Conservation (phyloP, 2,113 vertebrate genomes). For the Etia nguti region DNA sequence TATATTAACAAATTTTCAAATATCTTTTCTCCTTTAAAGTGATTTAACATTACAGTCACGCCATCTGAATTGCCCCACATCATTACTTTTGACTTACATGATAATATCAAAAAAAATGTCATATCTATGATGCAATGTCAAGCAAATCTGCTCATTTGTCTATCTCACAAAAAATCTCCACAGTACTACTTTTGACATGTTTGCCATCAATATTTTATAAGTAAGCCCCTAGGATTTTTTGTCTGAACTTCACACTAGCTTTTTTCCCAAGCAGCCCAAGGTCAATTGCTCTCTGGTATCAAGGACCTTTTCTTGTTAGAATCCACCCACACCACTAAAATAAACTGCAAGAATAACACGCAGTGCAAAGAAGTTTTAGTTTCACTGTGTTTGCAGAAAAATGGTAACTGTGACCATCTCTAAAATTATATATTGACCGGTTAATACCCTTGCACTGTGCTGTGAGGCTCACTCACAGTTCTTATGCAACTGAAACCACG, state of each 20-base stretch:
- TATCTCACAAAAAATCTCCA: conserved; percentile 41
- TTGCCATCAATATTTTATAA: conserved; percentile 54
- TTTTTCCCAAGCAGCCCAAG: conserved; percentile 16
- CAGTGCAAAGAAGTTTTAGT: not conserved
- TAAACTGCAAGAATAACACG: not conserved
- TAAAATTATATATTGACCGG: not conserved
- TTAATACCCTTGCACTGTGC: not conserved
- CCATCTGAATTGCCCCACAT: not conserved
- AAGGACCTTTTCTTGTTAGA: conserved; percentile 7
- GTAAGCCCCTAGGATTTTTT: conserved; percentile 9
- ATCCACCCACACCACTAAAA: not conserved
- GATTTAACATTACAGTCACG: conserved; percentile 30
- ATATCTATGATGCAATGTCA: conserved; percentile 62
- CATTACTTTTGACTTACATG: conserved; percentile 35
- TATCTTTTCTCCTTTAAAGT: not conserved
- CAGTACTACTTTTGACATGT: conserved; percentile 52
- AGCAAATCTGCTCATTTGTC: conserved; percentile 67
- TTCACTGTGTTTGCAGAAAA: not conserved
- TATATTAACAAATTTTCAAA: not conserved
- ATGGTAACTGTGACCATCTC: not conserved
- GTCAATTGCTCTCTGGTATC: conserved; percentile 17
- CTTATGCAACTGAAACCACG: not conserved
- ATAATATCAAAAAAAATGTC: conserved; percentile 50
- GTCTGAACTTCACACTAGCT: conserved; percentile 25
- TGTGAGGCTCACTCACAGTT: not conserved